Base-by-base conservation (phyloP, 1,140 invertebrate genomes). In the Lucilia cuprina region DNA sequence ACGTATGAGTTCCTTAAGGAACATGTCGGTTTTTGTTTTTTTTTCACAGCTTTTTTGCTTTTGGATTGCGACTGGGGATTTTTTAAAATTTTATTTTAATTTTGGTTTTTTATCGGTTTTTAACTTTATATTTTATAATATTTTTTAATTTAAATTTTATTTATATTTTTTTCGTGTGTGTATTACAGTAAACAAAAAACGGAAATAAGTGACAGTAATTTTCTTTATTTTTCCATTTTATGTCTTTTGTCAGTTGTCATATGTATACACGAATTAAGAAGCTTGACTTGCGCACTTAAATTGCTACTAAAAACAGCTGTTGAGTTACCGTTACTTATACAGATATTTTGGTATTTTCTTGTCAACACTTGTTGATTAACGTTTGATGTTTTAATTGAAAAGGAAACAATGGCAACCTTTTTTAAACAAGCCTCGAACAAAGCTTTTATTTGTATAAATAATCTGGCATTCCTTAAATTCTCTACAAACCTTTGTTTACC, bases 1-100 rank as follows among this genome's bases (percentile, higher is more conserved):
- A 86, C 94, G 94, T 89, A 94, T 93, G 90, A 94, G 93, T 91
- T 93, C 93, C 85, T 92, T 89, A 84, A 93, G 88, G 88, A 93
- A 90, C 86, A 90, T 87, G 85, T 17, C 87, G 70, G 0, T 21
- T 49, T 5, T 70, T 21, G n/a, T n/a, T n/a, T n/a, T n/a, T 17
- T 60, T 21, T 21, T 19, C 65, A 8, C 8, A 21, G 9, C 5
- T 65, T 65, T 65, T 19, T 65, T 19, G n/a, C n/a, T 70, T 70
- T 21, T 70, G 77, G 77, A 80, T 80, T 80, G 77, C 47, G 77
- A 21, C 77, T n/a, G 77, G 77, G 77, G 47, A 80, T 41, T 41
- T 77, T 78, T 49, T 49, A 49, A 49, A 10, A 49, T 80, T 5
- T 21, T 77, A 35, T 77, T 3, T 77, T 80, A 21, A 49, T 49